Base-by-base conservation (phyloP, 2,888 invertebrate species). In the Cyrtodaria siliqua region DNA sequence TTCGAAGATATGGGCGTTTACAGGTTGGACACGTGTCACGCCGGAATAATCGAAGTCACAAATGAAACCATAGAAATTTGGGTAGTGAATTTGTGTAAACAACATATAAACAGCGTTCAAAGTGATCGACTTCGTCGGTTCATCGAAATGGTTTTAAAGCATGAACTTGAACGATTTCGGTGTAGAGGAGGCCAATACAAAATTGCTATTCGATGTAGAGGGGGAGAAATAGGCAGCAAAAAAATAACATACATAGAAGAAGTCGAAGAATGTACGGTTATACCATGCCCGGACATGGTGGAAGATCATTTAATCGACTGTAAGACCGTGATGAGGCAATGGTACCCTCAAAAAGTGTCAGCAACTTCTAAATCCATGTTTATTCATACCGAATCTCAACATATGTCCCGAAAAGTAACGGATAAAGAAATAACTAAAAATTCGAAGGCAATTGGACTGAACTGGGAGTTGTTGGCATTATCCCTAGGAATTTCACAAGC, bases 391-490 rank as follows among this genome's bases (percentile, higher is more conserved):
- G 18, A 49, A 4, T 49, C 61, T 33, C 12, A 12, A n/a, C 50
- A 18, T 4, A n/a, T 33, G 4, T 8, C 4, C 12, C 33, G 38
- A 16, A 49, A 38, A 18, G 27, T 67, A 1, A 52, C 40, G 18
- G 50, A 67, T 8, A 38, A 29, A 26, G 53, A 61, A 26, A 27
- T 68, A 6, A 53, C 47, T n/a, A 27, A 29, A 33, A 12, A 60
- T 14, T 27, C 68, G 4, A 50, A 53, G 18, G 60, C 60, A 6
- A 68, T 68, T 16, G 68, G 68, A 8, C 20, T 18, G 12, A 68
- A 61, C 61, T 68, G 68, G 68, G 52, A 61, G 23, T 60, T 68
- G 6, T 53, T 68, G 2, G 68, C 60, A 6, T 24, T 61, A 1
- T 59, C 59, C 16, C 55, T 68, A 1, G 68, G 61, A 14, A 40